These are phyloP conservation scores for Choreutis nemorana DNA, from an alignment of 2,888 invertebrate genomes.

Conservation along the genomic window DNA sequence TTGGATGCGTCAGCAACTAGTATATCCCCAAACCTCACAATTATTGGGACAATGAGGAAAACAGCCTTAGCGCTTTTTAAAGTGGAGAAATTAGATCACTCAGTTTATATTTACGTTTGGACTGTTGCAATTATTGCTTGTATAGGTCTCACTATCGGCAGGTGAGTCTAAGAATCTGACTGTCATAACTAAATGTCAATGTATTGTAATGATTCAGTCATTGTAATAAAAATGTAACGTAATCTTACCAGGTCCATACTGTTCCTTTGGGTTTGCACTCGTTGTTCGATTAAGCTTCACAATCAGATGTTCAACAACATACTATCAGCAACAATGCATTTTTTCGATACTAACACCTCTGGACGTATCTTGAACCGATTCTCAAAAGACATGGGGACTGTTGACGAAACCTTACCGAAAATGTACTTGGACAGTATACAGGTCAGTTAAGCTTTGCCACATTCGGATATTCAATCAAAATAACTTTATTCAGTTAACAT, in stretches of 20 bases:
- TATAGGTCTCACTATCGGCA: conserved; percentile 66
- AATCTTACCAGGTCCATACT: conserved; percentile 68
- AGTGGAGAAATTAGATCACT: conserved; percentile 29
- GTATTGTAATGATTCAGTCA: no score
- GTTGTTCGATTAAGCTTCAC: conserved; percentile 78
- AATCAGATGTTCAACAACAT: conserved; percentile 80
- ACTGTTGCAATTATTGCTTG: conserved; percentile 64
- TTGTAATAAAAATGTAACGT: no score
- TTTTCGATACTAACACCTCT: conserved; percentile 86
- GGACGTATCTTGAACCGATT: conserved; percentile 85
- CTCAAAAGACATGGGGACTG: conserved; percentile 83
- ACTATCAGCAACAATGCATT: conserved; percentile 77
- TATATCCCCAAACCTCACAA: conserved; percentile 21
- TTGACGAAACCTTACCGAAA: conserved; percentile 76
- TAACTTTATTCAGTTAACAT: no score
- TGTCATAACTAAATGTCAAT: no score
- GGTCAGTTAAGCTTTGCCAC: conserved; percentile 25
- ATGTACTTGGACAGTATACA: conserved; percentile 73
- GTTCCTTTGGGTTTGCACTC: conserved; percentile 78
- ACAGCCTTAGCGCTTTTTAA: conserved; percentile 30
- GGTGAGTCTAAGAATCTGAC: no score
- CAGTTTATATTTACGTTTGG: conserved; percentile 65
- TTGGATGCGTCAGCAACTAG: conserved; percentile 15
- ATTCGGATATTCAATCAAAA: no score
- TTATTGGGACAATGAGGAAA: conserved; percentile 32